Base-by-base conservation (phyloP, 2,797 vertebrate species). In the Tamandua tetradactyla region DNA sequence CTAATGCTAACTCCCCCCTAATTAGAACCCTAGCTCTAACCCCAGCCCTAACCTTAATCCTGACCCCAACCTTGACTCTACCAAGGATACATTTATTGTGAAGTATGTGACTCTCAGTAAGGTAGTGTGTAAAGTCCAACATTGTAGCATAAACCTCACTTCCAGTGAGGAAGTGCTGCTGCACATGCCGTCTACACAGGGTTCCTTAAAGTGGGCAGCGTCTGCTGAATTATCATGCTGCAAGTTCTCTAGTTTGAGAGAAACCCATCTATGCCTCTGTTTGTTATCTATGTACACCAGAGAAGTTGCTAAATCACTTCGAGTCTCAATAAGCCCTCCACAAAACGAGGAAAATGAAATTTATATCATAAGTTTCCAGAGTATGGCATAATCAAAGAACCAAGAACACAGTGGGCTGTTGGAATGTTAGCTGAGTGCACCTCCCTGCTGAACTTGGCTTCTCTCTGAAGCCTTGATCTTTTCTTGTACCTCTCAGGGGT, bases 261-360 rank as follows among this genome's bases (percentile, higher is more conserved):
- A 89, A 55, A 32, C 23, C 15, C 40, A n/a, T 22, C 40, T 71
- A 3, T n/a, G 30, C 12, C 18, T 89, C 22, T 42, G 81, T 13
- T 35, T n/a, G 17, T 47, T 61, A 55, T 57, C 44, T 40, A 12
- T 3, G 5, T 57, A 61, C 35, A 47, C 22, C 61, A 18, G 13
- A 7, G 44, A 86, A 78, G 7, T 78, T 27, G 7, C 32, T 64
- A 52, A 76, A 52, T 80, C 30, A 52, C 49, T 71, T 79, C 35
- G 20, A 69, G 7, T 66, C 32, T 87, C 61, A 66, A 18, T 35
- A 49, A 37, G 23, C 4, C 27, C 76, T 61, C 27, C 37, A 32
- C 87, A 78, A 61, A 79, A 74, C 71, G 87, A 80, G 75, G 44
- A 64, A 62, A 94, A 64, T 49, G 55, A 71, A n/a, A 71, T 66